Conservation (phyloP, 2,888 invertebrate species). For the Myopa tessellatipennis region DNA sequence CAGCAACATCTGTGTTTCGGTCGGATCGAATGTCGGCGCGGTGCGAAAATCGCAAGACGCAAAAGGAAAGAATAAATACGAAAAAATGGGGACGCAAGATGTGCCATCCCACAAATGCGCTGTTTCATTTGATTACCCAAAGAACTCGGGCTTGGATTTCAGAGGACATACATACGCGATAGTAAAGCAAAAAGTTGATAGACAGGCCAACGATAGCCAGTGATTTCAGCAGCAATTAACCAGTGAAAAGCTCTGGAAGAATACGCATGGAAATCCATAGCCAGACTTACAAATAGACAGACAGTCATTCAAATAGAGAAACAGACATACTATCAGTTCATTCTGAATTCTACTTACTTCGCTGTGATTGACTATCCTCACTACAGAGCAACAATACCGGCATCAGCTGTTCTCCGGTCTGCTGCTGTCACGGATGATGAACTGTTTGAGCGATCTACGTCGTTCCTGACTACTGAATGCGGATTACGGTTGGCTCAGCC, state of each 20-base stretch:
- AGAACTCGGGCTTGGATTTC: neutral
- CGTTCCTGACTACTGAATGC: neutral
- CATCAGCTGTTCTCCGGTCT: slow-evolving; percentile 25
- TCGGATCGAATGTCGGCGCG: neutral
- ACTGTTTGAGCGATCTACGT: neutral
- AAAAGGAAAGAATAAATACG: too few relatives aligned
- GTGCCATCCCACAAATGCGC: too few relatives aligned
- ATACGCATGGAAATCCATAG: too few relatives aligned
- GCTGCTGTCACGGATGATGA: slow-evolving; percentile 20
- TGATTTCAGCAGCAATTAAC: too few relatives aligned
- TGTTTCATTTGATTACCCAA: neutral
- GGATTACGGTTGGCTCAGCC: neutral
- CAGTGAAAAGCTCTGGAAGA: too few relatives aligned
- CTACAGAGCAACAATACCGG: neutral
- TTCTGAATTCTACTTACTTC: slow-evolving; percentile 13
- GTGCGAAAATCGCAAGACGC: neutral
- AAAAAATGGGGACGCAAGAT: too few relatives aligned
- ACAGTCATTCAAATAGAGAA: neutral
- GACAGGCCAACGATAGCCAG: neutral
- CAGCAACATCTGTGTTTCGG: slow-evolving; percentile 40
- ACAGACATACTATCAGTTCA: neutral
- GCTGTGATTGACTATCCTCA: slow-evolving; percentile 9
- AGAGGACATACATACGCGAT: slow-evolving; percentile 6
- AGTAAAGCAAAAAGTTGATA: slow-evolving; percentile 4
- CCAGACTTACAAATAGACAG: too few relatives aligned